Base-by-base conservation (phyloP, 1,140 invertebrate genomes). In the Gryllus bimaculatus region DNA sequence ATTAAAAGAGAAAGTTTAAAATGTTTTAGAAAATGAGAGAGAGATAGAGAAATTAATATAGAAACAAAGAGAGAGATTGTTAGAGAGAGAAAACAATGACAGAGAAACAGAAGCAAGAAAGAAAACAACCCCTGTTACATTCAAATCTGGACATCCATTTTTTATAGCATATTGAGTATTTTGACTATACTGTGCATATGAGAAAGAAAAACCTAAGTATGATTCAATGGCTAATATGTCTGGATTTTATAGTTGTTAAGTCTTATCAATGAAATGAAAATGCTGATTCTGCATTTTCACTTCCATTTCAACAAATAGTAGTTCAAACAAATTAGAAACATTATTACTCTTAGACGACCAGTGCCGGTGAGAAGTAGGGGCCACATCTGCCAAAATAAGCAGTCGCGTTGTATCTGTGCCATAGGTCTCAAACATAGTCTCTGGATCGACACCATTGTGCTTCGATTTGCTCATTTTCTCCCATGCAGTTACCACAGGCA, bases 391-490 rank as follows among this genome's bases (percentile, higher is more conserved):
- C 78, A 98, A 87, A 78, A 98, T 94, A 48, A 96, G 89, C 20
- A 98, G 87, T 76, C 96, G 87, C 0, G 95, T 97, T 15, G 94
- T 93, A 85, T 98, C 97, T 80, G 92, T 90, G n/a, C 96, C 96
- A 88, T 95, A 95, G 82, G 92, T 87, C 15, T 88, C 83, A 77
- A 98, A 88, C 81, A 98, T 89, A 80, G 92, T 90, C 81, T 92
- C 86, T n/a, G 98, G 98, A 87, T 98, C 95, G 18, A 98, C 92
- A 1, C 98, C 98, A 88, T 99, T 99, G 78, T 92, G 86, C 87
- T 99, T 99, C 0, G 98, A 99, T 88, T 99, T 99, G 81, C 96
- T 98, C 98, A 99, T 99, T 90, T 99, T 99, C 85, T 99, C 98
- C 95, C 95, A 98, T 21, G 89, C 85, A 78, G 91, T 89, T 20